phyloP scores from a whole-genome alignment of 2,797 vertebrate species.

The Hylomyscus alleni region DNA sequence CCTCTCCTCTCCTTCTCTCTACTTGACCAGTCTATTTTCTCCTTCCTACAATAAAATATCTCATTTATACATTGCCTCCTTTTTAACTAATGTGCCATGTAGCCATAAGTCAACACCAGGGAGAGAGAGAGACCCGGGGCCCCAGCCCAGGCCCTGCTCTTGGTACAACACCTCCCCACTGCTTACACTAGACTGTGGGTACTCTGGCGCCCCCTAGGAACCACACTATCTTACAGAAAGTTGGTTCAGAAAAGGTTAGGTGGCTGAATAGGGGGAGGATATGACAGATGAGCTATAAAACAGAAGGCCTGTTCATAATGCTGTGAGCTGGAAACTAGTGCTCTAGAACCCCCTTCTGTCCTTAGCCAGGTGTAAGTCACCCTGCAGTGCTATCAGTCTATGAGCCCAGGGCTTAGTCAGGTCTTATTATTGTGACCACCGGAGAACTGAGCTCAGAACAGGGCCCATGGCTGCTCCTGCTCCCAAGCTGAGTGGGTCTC shows the following conservation, averaged over 20 bases:
- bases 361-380: not conserved
- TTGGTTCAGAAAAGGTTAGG: not conserved
- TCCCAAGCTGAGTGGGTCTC: not conserved
- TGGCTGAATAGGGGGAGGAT: not conserved
- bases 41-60: no score
- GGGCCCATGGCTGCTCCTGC: rapidly evolving
- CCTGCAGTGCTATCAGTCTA: rapidly evolving
- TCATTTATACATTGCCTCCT: no score
- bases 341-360: not conserved
- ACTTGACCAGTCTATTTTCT: no score
- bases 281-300: not conserved
- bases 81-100: no score
- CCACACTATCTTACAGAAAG: not conserved
- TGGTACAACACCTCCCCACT: no score
- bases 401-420: not conserved
- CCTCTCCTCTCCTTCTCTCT: no score
- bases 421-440: not conserved
- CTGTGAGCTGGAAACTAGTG: not conserved
- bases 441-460: not conserved
- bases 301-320: not conserved
- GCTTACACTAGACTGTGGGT: not conserved
- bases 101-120: no score
- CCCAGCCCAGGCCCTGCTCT: no score
- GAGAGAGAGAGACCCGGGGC: no score
- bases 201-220: not conserved